These are phyloP conservation scores for Etia nguti DNA, from an alignment of 2,113 vertebrate genomes.

Conservation along the genomic window DNA sequence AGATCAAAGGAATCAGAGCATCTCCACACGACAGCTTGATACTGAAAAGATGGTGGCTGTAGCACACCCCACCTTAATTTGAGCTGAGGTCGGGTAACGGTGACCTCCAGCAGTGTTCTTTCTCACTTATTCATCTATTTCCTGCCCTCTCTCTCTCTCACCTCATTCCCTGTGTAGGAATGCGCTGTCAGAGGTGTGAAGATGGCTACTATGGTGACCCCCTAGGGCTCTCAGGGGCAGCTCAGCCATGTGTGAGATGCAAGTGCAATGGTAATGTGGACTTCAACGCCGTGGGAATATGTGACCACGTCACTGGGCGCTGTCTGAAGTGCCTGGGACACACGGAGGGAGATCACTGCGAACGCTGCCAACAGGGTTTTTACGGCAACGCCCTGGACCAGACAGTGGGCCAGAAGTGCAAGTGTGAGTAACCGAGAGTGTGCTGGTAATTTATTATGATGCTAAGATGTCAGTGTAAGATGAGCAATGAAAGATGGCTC, in stretches of 20 bases:
- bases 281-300: conserved; percentile 83
- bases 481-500: background rate
- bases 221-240: conserved; percentile 71
- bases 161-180: conserved; percentile 66
- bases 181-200: conserved; percentile 84
- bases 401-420: conserved; percentile 67
- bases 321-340: conserved; percentile 86
- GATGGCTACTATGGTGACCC: conserved; percentile 90
- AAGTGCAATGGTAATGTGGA: conserved; percentile 84
- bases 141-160: background rate
- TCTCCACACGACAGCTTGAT: background rate
- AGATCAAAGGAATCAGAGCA: background rate
- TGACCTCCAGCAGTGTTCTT: background rate
- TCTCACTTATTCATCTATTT: conserved; percentile 1
- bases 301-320: conserved; percentile 77
- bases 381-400: conserved; percentile 75
- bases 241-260: conserved; percentile 75
- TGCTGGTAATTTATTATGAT: background rate
- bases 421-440: conserved; percentile 65
- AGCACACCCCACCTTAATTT: background rate
- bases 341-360: conserved; percentile 78
- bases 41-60: background rate
- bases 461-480: background rate
- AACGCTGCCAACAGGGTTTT: conserved; percentile 79
- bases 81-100: background rate